These are phyloP conservation scores for Odontothrips loti DNA, from an alignment of 2,888 invertebrate genomes.

Conservation along the genomic window DNA sequence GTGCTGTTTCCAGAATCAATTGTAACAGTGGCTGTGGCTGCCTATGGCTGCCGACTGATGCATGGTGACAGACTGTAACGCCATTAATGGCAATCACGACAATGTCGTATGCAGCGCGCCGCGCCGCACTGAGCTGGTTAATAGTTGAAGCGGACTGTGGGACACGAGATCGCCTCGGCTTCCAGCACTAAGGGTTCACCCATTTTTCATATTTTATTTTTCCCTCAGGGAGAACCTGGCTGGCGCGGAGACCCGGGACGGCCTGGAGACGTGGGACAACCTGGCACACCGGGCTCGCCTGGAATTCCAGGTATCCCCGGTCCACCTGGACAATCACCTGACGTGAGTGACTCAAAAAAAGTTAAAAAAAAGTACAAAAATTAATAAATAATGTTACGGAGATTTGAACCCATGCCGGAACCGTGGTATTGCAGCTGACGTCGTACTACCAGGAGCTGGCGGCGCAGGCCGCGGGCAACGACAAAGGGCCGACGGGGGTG, in stretches of 20 bases:
- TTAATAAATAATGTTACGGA: background rate
- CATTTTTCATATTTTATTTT: background rate
- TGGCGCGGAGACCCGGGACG: slow-evolving; percentile 37
- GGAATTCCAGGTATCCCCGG: slow-evolving; percentile 39
- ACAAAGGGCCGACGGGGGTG: slow-evolving; percentile 68
- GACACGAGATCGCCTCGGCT: background rate
- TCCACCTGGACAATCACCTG: slow-evolving; percentile 39
- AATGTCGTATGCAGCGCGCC: background rate
- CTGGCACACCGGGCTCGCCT: slow-evolving; percentile 38
- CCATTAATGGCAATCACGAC: background rate
- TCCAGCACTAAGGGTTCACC: background rate
- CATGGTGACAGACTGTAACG: background rate
- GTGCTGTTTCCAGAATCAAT: no score
- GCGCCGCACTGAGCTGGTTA: background rate
- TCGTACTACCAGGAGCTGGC: slow-evolving; percentile 71
- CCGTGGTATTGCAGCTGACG: slow-evolving; percentile 52
- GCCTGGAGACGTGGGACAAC: slow-evolving; percentile 35
- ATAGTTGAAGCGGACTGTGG: no score
- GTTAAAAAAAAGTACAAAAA: background rate
- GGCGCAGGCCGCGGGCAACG: slow-evolving; percentile 62
- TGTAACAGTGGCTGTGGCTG: no score
- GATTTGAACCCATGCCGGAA: background rate
- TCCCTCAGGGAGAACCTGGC: slow-evolving; percentile 37
- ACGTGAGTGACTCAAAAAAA: slow-evolving; percentile 39
- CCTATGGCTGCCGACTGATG: background rate